Evolutionary conservation across 2,113 vertebrate genomes (phyloP).

Genomic region (Penelope pileata): DNA sequence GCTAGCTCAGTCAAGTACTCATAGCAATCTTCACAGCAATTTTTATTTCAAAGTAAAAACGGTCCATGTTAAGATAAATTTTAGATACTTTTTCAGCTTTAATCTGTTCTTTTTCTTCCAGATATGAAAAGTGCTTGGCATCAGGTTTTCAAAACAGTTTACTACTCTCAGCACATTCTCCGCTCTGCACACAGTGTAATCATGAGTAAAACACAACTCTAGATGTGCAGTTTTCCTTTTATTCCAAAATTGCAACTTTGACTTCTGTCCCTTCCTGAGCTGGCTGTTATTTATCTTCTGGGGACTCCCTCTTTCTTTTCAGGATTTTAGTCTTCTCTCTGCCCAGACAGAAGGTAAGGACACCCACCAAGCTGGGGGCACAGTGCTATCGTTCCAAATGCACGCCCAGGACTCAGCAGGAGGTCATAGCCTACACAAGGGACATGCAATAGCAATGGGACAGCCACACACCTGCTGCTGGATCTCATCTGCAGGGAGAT

Average conservation of each 20-base stretch:
- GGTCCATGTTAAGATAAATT: neutral
- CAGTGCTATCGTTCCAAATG: neutral
- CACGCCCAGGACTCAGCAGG: neutral
- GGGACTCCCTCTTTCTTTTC: neutral
- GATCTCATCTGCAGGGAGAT: neutral
- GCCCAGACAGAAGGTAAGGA: neutral
- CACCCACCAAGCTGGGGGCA: neutral
- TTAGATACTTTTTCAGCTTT: neutral
- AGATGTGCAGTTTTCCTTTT: neutral
- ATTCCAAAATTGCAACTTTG: neutral
- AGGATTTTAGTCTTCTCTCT: neutral
- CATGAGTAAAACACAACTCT: neutral
- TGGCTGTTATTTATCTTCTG: neutral
- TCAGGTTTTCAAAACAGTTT: neutral
- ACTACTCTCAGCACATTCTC: neutral
- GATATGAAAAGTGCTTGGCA: neutral
- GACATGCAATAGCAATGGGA: neutral
- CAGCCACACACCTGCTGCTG: neutral
- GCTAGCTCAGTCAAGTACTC: neutral
- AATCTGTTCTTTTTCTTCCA: neutral
- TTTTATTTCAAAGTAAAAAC: conserved; percentile 12
- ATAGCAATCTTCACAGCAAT: neutral
- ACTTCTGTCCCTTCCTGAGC: neutral
- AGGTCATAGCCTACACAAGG: accelerated
- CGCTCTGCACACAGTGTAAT: neutral